Evolutionary conservation across 2,113 vertebrate species (phyloP), one percentile per base, ranked within the genome.

Genomic region (Artemisiospiza belli): DNA sequence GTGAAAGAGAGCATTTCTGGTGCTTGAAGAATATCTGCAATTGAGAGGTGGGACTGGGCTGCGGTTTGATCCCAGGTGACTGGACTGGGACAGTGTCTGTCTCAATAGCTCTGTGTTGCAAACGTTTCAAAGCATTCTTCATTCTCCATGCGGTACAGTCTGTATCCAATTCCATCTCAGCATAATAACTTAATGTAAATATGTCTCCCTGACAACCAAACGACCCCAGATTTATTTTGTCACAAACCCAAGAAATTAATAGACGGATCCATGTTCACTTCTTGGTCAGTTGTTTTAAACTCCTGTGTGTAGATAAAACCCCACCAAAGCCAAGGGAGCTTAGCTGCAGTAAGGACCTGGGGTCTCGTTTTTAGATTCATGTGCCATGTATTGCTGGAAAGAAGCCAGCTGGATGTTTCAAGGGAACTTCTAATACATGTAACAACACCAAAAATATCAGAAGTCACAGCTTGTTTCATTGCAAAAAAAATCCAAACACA

Each of bases 91-190:
- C 73, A 82, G 37, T 67, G 83, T 92, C 86, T 92, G 86, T 77
- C 76, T 93, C 87, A 72, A 89, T 43, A 94, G 91, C 80, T 95
- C 81, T 91, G 79, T 96, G 89, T 96, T 92, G 70, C 83, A 74
- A 94, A 88, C 0, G 24, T 91, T 83, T 88, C 64, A 91, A 94
- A 95, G 51, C 77, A 89, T 95, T 94, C 64, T 84, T 94, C 90
- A 83, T 96, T 94, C 89, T 82, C 89, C 88, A 89, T 78, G 69
- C 18, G 0, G 58, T 92, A 69, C 37, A 73, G 75, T 89, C 83
- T 89, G 77, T 94, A 95, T 88, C 67, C 74, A 81, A 9, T 89
- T 94, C 92, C 95, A 94, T 96, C 79, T 61, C 81, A 86, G 73
- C 90, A 85, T 92, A 92, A 73, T 49, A 85, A 91, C n/a, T 87